Conservation (phyloP, 2,888 invertebrate genomes). For the Cryptocephalus moraei region DNA sequence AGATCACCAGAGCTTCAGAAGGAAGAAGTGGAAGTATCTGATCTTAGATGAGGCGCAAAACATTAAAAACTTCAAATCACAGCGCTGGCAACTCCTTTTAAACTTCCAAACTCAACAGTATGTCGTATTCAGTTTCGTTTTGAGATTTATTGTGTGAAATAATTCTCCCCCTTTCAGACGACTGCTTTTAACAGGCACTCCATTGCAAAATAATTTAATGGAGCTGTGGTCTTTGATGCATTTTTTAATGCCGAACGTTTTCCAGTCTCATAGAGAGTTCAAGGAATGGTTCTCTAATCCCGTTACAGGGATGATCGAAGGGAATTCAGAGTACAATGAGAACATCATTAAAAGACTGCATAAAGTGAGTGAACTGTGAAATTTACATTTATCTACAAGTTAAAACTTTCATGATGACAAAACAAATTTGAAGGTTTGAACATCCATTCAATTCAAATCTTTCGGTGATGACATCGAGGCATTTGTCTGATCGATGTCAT, state of each 20-base stretch:
- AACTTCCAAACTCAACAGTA: conserved; percentile 89
- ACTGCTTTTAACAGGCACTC: conserved; percentile 86
- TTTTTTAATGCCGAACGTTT: conserved; percentile 95
- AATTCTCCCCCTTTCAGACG: conserved; percentile 47
- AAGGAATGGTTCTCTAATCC: conserved; percentile 99
- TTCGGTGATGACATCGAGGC: conserved; percentile 24
- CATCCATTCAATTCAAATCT: conserved; percentile 27
- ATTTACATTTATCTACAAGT: neutral
- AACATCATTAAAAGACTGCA: conserved; percentile 79
- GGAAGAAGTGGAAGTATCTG: conserved; percentile 97
- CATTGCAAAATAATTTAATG: conserved; percentile 91
- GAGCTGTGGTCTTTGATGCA: conserved; percentile 98
- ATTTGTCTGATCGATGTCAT: conserved; percentile 30
- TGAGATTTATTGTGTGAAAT: too few relatives aligned
- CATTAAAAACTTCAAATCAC: conserved; percentile 98
- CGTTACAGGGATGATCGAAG: conserved; percentile 92
- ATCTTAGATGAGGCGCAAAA: conserved; percentile 98
- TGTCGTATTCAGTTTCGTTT: conserved; percentile 20
- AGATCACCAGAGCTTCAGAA: conserved; percentile 93
- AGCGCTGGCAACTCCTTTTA: conserved; percentile 93
- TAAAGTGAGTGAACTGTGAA: conserved; percentile 51
- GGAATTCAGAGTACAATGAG: conserved; percentile 84
- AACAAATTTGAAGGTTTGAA: conserved; percentile 18
- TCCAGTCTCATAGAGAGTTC: conserved; percentile 91
- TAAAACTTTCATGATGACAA: conserved; percentile 15